Conservation (phyloP, 1,140 invertebrate genomes). For the Tetragnatha versicolor region DNA sequence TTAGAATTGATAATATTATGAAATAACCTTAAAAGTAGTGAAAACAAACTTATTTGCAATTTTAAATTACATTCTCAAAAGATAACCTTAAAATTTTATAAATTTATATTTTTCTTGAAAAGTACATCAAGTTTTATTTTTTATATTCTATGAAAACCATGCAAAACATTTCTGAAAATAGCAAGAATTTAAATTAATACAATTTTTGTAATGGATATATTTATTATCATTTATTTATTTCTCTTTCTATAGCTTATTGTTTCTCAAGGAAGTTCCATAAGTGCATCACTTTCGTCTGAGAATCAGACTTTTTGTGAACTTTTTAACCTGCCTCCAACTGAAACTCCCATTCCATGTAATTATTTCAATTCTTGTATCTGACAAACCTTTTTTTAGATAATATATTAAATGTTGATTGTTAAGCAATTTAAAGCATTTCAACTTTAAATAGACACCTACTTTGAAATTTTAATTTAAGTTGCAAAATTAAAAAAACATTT, state of each 20-base stretch:
- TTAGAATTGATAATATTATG: too few species aligned
- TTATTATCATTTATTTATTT: background rate
- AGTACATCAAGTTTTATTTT: too few species aligned
- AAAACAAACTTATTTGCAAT: too few species aligned
- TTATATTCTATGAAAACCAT: too few species aligned
- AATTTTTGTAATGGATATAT: background rate
- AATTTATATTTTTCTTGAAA: too few species aligned
- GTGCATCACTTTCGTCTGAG: conserved; percentile 27
- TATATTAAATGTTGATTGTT: background rate
- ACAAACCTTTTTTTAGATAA: background rate
- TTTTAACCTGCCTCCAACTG: conserved; percentile 62
- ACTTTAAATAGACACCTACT: too few species aligned
- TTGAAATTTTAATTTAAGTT: too few species aligned
- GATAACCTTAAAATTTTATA: too few species aligned
- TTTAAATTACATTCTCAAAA: too few species aligned
- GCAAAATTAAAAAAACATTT: too few species aligned
- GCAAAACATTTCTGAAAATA: background rate
- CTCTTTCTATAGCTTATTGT: conserved; percentile 45
- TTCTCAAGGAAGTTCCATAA: conserved; percentile 26
- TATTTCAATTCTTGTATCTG: background rate
- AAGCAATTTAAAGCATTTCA: too few species aligned
- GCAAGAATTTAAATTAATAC: background rate
- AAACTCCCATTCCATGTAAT: conserved; percentile 62
- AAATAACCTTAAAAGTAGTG: too few species aligned
- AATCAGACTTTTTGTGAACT: conserved; percentile 59